Percentiles rank a stretch among this genome's conserved stretches.
Evolutionary conservation across 2,797 vertebrate species (phyloP).

Genomic region (Gastrophryne carolinensis): DNA sequence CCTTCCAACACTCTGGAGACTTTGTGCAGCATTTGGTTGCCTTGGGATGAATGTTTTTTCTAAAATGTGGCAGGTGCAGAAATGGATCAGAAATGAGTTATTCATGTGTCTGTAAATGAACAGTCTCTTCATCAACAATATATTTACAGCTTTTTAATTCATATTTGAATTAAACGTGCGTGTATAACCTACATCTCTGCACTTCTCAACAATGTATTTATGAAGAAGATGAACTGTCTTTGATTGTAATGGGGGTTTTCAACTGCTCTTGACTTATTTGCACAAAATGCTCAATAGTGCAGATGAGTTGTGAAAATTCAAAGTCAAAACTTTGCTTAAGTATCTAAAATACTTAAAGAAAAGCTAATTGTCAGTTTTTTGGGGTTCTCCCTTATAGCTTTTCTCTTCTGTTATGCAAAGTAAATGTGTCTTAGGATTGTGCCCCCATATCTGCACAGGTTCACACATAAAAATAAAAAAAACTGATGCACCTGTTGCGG

Average conservation of each 20-base stretch:
- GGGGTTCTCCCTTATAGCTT: too few species aligned
- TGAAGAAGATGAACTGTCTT: constrained; percentile 28
- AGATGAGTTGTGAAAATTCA: too few species aligned
- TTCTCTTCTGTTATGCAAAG: too few species aligned
- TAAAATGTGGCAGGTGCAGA: constrained; percentile 85
- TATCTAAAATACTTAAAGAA: too few species aligned
- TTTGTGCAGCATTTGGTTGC: constrained; percentile 78
- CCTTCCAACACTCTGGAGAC: constrained; percentile 78
- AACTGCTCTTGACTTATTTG: constrained; percentile 20
- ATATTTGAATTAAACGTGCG: constrained; percentile 39
- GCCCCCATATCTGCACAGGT: too few species aligned
- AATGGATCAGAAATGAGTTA: constrained; percentile 79
- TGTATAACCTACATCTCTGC: constrained; percentile 19
- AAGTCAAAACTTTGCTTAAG: too few species aligned
- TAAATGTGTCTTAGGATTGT: too few species aligned
- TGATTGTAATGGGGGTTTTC: constrained; percentile 11
- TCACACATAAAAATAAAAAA: too few species aligned
- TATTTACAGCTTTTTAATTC: constrained; percentile 58
- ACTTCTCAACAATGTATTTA: constrained; percentile 25
- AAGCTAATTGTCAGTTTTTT: too few species aligned
- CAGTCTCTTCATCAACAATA: constrained; percentile 68
- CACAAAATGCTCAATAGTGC: neutral
- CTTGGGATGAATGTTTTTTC: constrained; percentile 68
- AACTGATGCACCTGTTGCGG: too few species aligned
- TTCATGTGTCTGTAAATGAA: constrained; percentile 86